phyloP scores from a whole-genome alignment of 1,140 invertebrate genomes.

The Pararge aegeria region DNA sequence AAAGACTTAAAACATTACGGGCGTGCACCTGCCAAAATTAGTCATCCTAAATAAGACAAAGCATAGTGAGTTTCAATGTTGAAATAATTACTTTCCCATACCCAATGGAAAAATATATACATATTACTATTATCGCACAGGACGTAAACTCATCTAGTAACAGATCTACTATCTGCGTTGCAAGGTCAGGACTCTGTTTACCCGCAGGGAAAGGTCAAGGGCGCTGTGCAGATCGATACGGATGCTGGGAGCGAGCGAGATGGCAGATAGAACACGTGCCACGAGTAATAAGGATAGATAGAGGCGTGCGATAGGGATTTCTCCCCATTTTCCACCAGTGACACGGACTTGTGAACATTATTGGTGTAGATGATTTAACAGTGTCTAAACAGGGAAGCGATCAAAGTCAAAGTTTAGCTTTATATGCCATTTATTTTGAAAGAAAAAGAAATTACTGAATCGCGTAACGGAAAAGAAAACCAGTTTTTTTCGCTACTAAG shows the following conservation, averaged over 20 bases:
- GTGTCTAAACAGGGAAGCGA: too few relatives aligned
- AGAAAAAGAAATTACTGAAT: too few relatives aligned
- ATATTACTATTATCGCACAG: not conserved
- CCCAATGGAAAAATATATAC: too few relatives aligned
- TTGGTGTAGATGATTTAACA: conserved; percentile 12
- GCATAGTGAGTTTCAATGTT: too few relatives aligned
- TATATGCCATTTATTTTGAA: too few relatives aligned
- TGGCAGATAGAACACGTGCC: not conserved
- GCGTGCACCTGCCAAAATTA: too few relatives aligned
- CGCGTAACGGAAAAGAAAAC: too few relatives aligned
- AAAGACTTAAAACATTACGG: too few relatives aligned
- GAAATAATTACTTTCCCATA: too few relatives aligned
- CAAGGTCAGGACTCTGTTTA: conserved; percentile 55
- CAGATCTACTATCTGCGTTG: conserved; percentile 3
- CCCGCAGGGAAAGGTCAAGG: conserved; percentile 56
- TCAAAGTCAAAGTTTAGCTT: too few relatives aligned
- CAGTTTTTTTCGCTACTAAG: too few relatives aligned
- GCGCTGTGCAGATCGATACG: conserved; percentile 53
- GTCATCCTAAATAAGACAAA: too few relatives aligned
- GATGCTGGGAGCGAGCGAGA: conserved; percentile 51
- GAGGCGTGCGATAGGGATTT: conserved; percentile 12
- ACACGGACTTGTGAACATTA: conserved; percentile 10
- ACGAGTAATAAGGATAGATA: not conserved
- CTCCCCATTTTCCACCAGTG: conserved; percentile 17
- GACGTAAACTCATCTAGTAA: conserved; percentile 4